phyloP scores from a whole-genome alignment of 2,888 invertebrate genomes.

The Subacronicta megacephala region DNA sequence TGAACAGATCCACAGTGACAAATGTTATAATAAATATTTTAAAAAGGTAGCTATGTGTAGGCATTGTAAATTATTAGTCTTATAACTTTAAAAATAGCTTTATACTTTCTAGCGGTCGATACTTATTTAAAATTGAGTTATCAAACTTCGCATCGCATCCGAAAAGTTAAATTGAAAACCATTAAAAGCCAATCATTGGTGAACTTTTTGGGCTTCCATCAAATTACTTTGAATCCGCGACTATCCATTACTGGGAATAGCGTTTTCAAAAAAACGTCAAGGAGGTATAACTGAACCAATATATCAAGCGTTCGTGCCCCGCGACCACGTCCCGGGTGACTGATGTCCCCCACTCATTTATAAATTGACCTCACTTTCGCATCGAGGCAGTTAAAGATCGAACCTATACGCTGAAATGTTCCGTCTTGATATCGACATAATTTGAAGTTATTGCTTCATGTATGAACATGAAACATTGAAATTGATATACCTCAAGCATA shows the following conservation, averaged over 20 bases:
- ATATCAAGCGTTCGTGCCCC: conserved; percentile 76
- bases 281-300: conserved; percentile 76
- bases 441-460: conserved; percentile 35
- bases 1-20: too few relatives aligned
- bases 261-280: conserved; percentile 81
- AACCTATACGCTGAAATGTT: conserved; percentile 54
- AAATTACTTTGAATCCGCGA: conserved; percentile 74
- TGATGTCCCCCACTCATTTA: conserved; percentile 82
- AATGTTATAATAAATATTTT: too few relatives aligned
- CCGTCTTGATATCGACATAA: conserved; percentile 39
- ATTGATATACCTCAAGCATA: too few relatives aligned
- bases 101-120: conserved; percentile 45
- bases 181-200: conserved; percentile 77
- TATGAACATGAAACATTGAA: conserved; percentile 12
- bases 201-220: conserved; percentile 69
- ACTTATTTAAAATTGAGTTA: conserved; percentile 72
- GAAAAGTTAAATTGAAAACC: conserved; percentile 83
- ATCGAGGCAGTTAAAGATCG: conserved; percentile 67
- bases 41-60: too few relatives aligned
- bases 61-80: conserved; percentile 4
- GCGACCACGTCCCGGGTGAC: conserved; percentile 71
- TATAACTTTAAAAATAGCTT: conserved; percentile 30
- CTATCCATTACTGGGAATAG: conserved; percentile 77
- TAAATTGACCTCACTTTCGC: conserved; percentile 82
- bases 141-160: conserved; percentile 74